Conservation (phyloP, 2,888 invertebrate genomes). For the Cerceris ruficornis region DNA sequence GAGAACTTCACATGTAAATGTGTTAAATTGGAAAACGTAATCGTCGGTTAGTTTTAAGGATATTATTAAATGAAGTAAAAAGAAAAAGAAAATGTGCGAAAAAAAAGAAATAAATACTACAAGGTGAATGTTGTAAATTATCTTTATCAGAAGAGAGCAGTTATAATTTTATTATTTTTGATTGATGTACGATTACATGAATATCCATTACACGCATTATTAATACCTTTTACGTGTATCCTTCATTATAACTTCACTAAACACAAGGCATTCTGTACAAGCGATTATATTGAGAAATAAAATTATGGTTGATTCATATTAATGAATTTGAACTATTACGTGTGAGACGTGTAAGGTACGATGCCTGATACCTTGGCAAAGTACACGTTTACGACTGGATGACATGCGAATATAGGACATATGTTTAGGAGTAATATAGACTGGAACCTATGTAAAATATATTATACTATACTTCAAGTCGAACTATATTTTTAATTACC, state of each 20-base stretch:
- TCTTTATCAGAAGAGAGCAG: conserved; percentile 65
- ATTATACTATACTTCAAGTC: conserved; percentile 39
- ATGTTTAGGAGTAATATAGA: conserved; percentile 46
- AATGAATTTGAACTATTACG: conserved; percentile 32
- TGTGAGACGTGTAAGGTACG: conserved; percentile 11
- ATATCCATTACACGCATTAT: conserved; percentile 71
- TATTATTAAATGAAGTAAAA: conserved; percentile 53
- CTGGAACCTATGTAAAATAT: conserved; percentile 56
- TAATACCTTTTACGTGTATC: conserved; percentile 74
- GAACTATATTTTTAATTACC: conserved; percentile 27
- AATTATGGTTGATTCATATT: conserved; percentile 74
- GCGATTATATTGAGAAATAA: conserved; percentile 74
- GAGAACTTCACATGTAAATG: conserved; percentile 65
- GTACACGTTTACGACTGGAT: conserved; percentile 30
- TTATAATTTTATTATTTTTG: conserved; percentile 75
- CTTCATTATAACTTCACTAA: conserved; percentile 67
- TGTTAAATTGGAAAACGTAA: conserved; percentile 65
- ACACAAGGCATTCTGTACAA: conserved; percentile 73
- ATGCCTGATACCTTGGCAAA: conserved; percentile 25
- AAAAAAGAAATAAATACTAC: neutral
- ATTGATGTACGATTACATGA: conserved; percentile 71
- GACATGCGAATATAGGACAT: conserved; percentile 37
- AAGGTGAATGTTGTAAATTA: conserved; percentile 76
- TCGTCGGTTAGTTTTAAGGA: conserved; percentile 71
- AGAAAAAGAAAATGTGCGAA: conserved; percentile 42